Conservation (phyloP, 2,888 invertebrate genomes). For the Lithophane ornitopus region DNA sequence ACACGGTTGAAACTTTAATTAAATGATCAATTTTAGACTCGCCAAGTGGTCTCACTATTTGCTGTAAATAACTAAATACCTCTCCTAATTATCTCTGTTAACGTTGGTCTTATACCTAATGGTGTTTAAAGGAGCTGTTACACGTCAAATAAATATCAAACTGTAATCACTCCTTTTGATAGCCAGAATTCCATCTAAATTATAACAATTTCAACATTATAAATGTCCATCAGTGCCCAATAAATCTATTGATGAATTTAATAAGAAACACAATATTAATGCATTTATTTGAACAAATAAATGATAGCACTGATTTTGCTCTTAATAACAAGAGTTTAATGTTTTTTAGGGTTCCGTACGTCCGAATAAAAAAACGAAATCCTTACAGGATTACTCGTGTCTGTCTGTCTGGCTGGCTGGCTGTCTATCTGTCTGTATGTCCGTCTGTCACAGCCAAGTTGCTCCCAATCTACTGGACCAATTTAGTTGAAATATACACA, state of each 20-base stretch:
- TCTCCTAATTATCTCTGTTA: not conserved
- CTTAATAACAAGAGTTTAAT: not conserved
- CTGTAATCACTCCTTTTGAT: not conserved
- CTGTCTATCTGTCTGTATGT: no score
- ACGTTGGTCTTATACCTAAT: not conserved
- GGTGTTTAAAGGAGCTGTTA: not conserved
- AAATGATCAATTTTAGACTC: no score
- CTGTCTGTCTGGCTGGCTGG: no score
- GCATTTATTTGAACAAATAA: not conserved
- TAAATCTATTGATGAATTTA: not conserved
- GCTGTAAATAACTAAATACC: slow-evolving; percentile 6
- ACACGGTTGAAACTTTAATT: not conserved
- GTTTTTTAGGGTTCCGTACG: no score
- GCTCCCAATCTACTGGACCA: no score
- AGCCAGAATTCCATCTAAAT: not conserved
- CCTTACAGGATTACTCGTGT: no score
- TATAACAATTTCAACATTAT: not conserved
- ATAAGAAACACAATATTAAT: slow-evolving; percentile 3
- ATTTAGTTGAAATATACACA: no score
- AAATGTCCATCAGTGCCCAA: not conserved
- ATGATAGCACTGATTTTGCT: not conserved
- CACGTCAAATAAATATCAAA: slow-evolving; percentile 15
- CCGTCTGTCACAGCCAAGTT: no score
- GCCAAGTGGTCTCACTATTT: not conserved
- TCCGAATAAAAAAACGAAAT: no score